Evolutionary conservation across 2,888 invertebrate species (phyloP), one percentile per base, ranked within the genome.

Genomic region (Drosophila bunnanda): DNA sequence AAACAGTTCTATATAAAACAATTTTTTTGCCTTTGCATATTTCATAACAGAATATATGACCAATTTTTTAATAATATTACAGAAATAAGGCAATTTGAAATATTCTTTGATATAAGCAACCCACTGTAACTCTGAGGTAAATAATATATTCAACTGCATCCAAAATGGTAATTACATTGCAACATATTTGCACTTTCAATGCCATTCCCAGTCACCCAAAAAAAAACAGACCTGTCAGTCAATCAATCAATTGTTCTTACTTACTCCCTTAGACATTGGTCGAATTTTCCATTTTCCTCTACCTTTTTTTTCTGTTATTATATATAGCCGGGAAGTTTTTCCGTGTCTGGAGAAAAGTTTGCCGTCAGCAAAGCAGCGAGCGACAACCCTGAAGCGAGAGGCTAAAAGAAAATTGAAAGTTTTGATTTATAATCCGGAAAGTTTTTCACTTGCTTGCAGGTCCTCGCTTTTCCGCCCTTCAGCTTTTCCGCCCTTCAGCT

Each of bases 371-470:
- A 62, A 62, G 50, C 58, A 57, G 46, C 43, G 13, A 70, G 34
- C 64, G 64, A 59, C 44, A 59, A 44, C 54, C 52, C 65, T 48
- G 64, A 52, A 56, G 54, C 43, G 44, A 58, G 41, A 53, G 52
- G 50, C 55, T 69, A 30, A 46, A 46, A 58, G 78, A 89, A 85
- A 89, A 85, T 89, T 85, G 89, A 85, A 85, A 89, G 88, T 85
- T 85, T 85, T 85, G 85, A 89, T 86, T 89, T 86, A 88, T 89
- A 88, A 89, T 85, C 85, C 78, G 53, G 68, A 81, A 86, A 79
- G 67, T 88, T 88, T 76, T 75, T 76, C 81, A 55, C 55, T 65
- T 52, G 52, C 65, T 62, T 54, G 61, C 68, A 44, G 56, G n/a
- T 13, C 39, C 59, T 25, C 46, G 54, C 20, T 32, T 50, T 32